A percentile compares a stretch with the other conserved stretches of the same genome.
Evolutionary conservation across 2,113 vertebrate genomes (phyloP).

Genomic region (Lepisosteus oculatus): DNA sequence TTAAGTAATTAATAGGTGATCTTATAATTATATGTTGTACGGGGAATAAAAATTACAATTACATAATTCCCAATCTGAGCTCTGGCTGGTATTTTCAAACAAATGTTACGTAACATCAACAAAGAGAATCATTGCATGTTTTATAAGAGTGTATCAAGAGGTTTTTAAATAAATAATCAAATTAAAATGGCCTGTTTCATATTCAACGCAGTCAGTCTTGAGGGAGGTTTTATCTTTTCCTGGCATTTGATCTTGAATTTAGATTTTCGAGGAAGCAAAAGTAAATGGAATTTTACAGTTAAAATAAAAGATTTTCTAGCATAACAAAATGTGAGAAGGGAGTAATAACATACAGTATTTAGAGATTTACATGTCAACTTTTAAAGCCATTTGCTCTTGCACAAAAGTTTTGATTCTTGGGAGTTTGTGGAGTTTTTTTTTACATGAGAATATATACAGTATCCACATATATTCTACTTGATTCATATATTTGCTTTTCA

Average conservation of each 20-base stretch:
- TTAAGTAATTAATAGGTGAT: no score
- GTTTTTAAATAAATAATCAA: slow-evolving; percentile 35
- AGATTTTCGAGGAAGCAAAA: background rate
- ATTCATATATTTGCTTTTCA: no score
- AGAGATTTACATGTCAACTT: no score
- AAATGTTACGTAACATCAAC: slow-evolving; percentile 27
- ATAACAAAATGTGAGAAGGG: no score
- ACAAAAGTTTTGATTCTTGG: no score
- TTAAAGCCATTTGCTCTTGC: no score
- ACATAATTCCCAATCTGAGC: slow-evolving; percentile 20
- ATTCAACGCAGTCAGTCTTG: slow-evolving; percentile 26
- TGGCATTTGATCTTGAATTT: slow-evolving; percentile 18
- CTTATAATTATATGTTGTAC: no score
- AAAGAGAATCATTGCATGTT: slow-evolving; percentile 28
- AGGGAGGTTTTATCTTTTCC: slow-evolving; percentile 5
- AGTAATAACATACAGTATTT: no score
- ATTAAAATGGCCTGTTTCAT: slow-evolving; percentile 28
- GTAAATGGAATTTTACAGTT: background rate
- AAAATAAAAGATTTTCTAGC: background rate
- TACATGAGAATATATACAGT: no score
- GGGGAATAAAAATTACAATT: background rate
- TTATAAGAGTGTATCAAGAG: slow-evolving; percentile 27
- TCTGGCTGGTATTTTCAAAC: slow-evolving; percentile 19
- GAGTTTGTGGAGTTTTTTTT: no score
- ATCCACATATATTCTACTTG: no score